These are phyloP conservation scores for Centrocercus urophasianus DNA, from an alignment of 2,113 vertebrate species.

Conservation along the genomic window DNA sequence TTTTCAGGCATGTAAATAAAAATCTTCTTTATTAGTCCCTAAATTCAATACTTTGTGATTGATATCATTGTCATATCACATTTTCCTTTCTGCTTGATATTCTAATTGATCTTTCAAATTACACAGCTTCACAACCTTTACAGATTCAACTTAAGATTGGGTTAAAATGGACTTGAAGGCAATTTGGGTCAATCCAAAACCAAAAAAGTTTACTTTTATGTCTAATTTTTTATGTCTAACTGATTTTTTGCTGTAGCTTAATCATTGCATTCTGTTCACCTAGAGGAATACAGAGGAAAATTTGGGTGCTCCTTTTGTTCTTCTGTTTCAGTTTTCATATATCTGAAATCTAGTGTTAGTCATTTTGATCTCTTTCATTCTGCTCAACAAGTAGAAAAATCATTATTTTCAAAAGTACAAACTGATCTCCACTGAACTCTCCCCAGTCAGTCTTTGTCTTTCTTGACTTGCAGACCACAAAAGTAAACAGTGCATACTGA, in stretches of 20 bases:
- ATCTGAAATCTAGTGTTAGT: neutral
- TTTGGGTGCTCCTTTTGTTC: neutral
- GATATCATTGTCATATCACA: no score
- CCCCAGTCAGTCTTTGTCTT: neutral
- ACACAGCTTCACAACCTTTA: rapidly evolving
- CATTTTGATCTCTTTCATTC: neutral
- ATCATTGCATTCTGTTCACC: neutral
- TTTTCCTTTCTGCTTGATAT: neutral
- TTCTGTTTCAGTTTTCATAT: neutral
- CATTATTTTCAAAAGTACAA: neutral
- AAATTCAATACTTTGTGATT: neutral
- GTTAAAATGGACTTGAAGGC: neutral
- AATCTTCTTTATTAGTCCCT: neutral
- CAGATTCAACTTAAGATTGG: neutral
- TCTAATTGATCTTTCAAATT: neutral
- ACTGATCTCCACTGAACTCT: neutral
- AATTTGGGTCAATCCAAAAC: neutral
- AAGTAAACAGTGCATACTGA: neutral
- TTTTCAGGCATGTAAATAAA: neutral
- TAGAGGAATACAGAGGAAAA: neutral
- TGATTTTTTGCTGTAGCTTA: neutral
- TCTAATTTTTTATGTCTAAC: neutral
- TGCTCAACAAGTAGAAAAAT: neutral
- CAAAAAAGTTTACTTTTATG: neutral
- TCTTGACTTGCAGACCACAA: neutral